phyloP scores from a whole-genome alignment of 2,113 vertebrate genomes.

The Pelusios castaneus region DNA sequence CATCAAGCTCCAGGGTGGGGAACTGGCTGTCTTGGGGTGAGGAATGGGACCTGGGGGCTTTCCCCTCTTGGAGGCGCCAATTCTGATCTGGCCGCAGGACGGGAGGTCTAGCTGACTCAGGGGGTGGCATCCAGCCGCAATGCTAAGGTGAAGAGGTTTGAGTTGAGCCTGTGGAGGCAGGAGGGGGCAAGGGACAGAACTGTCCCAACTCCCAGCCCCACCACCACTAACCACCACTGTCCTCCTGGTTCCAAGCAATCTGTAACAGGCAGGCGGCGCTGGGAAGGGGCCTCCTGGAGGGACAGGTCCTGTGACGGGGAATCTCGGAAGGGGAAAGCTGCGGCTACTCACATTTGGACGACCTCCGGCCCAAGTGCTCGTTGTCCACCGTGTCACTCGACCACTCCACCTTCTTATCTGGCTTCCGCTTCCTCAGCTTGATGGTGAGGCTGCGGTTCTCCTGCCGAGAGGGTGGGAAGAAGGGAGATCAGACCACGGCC shows the following conservation, averaged over 20 bases:
- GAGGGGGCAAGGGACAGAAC: neutral
- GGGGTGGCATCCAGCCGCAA: neutral
- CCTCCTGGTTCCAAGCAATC: neutral
- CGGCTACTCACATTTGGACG: conserved; percentile 89
- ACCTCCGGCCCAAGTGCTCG: conserved; percentile 90
- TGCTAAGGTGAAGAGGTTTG: neutral
- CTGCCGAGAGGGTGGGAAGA: conserved; percentile 55
- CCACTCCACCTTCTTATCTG: conserved; percentile 94
- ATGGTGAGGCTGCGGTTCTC: conserved; percentile 91
- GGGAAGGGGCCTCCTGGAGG: neutral
- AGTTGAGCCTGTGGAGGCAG: neutral
- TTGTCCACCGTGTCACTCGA: conserved; percentile 94
- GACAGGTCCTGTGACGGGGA: no score
- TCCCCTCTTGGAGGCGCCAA: neutral
- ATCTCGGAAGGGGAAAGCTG: neutral
- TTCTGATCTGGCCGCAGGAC: neutral
- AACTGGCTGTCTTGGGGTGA: neutral
- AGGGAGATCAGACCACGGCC: no score
- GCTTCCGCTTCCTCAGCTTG: conserved; percentile 92
- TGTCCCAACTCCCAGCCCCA: neutral
- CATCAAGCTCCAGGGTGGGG: neutral
- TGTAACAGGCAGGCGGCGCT: neutral
- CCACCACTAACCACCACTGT: neutral
- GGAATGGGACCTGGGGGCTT: neutral
- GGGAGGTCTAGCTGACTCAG: neutral